These are phyloP conservation scores for Thecocarcelia acutangulata DNA, from an alignment of 2,888 invertebrate species.

Conservation along the genomic window DNA sequence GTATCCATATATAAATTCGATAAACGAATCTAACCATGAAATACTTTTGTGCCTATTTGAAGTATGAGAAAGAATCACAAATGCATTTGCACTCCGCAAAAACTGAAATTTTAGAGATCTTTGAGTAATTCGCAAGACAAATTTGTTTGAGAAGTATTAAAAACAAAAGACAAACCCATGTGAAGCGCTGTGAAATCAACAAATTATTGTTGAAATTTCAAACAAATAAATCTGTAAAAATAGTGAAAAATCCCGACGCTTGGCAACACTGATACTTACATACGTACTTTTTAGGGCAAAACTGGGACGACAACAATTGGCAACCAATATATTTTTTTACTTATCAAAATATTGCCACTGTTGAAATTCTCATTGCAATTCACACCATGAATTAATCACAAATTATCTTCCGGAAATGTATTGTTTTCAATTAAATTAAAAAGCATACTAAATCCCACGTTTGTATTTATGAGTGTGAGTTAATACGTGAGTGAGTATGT, in stretches of 20 bases:
- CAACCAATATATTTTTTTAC: neutral
- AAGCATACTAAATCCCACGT: slow-evolving; percentile 47
- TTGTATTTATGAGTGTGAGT: slow-evolving; percentile 24
- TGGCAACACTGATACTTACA: too few species aligned
- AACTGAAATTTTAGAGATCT: slow-evolving; percentile 20
- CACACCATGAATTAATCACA: slow-evolving; percentile 11
- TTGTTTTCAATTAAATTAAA: slow-evolving; percentile 48
- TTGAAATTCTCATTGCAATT: neutral
- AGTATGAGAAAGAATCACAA: slow-evolving; percentile 42
- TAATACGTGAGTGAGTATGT: neutral
- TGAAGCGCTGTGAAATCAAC: slow-evolving; percentile 47
- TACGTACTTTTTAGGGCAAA: too few species aligned
- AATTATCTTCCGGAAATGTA: slow-evolving; percentile 18
- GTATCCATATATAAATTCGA: slow-evolving; percentile 64
- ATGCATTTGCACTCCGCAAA: slow-evolving; percentile 3
- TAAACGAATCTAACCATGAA: slow-evolving; percentile 50
- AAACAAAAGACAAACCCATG: too few species aligned
- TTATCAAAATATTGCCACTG: neutral
- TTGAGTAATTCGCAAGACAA: slow-evolving; percentile 23
- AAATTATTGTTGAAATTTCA: slow-evolving; percentile 12
- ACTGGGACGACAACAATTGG: slow-evolving; percentile 15
- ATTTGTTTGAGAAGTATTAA: neutral
- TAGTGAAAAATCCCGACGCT: too few species aligned
- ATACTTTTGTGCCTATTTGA: slow-evolving; percentile 34
- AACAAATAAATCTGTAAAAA: too few species aligned